phyloP scores from a whole-genome alignment of 2,888 invertebrate genomes.

The Scaptomyza flava region DNA sequence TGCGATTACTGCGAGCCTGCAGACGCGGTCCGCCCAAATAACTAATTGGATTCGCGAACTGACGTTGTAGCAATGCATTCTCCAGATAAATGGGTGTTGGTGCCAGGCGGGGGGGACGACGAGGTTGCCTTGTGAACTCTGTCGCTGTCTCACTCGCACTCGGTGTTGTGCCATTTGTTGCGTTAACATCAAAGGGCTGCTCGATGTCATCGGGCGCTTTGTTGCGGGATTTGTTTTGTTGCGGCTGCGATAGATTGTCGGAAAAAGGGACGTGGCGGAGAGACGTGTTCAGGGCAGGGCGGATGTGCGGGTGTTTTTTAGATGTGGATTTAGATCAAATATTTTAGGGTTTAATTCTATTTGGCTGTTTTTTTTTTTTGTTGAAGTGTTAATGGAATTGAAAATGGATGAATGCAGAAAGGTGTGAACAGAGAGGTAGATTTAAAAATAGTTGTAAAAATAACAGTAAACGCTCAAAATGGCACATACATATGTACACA shows the following conservation, averaged over 20 bases:
- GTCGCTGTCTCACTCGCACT: conserved; percentile 35
- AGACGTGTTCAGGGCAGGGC: conserved; percentile 4
- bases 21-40: conserved; percentile 88
- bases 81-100: conserved; percentile 84
- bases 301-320: conserved; percentile 2
- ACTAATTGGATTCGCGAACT: conserved; percentile 88
- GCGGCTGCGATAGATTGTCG: conserved; percentile 58
- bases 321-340: conserved; percentile 64
- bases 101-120: conserved; percentile 8
- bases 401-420: conserved; percentile 37
- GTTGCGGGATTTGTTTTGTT: conserved; percentile 67
- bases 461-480: conserved; percentile 3
- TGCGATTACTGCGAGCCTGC: conserved; percentile 84
- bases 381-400: conserved; percentile 33
- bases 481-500: not conserved
- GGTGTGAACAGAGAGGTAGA: conserved; percentile 46
- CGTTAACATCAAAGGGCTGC: conserved; percentile 56
- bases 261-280: conserved; percentile 23
- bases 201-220: conserved; percentile 64
- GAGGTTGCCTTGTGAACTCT: conserved; percentile 23
- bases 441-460: conserved; percentile 19
- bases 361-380: conserved; percentile 58
- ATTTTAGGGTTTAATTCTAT: conserved; percentile 79
- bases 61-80: conserved; percentile 73
- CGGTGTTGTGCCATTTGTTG: conserved; percentile 36